phyloP scores from a whole-genome alignment of 2,797 vertebrate species.

The Hirundo rustica region DNA sequence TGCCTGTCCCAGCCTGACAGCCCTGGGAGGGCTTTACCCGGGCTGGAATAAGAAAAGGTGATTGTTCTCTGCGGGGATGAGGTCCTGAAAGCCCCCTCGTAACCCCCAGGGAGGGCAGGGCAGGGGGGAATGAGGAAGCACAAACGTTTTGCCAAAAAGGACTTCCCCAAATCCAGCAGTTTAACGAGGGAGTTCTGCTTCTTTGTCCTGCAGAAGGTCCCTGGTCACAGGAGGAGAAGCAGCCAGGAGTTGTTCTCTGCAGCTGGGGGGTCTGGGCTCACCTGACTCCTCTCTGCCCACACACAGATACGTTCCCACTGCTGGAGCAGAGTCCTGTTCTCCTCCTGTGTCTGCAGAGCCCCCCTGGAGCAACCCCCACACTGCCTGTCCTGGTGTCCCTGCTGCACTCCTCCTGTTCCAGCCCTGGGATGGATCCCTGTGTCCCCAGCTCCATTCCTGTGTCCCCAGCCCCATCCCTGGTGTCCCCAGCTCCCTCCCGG shows the following conservation, averaged over 20 bases:
- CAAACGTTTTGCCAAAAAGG: background rate
- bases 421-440: background rate
- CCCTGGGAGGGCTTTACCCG: background rate
- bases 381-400: rapidly evolving
- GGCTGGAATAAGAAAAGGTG: background rate
- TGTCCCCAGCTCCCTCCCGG: background rate
- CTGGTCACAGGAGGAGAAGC: background rate
- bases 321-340: background rate
- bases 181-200: background rate
- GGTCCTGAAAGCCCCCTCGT: background rate
- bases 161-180: background rate
- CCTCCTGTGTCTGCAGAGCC: background rate
- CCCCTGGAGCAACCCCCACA: background rate
- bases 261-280: background rate
- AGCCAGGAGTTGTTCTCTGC: background rate
- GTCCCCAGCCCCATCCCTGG: background rate
- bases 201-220: background rate
- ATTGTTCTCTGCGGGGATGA: background rate
- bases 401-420: background rate
- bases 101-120: background rate
- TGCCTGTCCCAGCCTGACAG: background rate
- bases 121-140: background rate
- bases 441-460: background rate
- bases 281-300: background rate
- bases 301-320: rapidly evolving